Evolutionary conservation across 2,888 invertebrate genomes (phyloP), one percentile per base, ranked within the genome.

Genomic region (Phorcus lineatus): DNA sequence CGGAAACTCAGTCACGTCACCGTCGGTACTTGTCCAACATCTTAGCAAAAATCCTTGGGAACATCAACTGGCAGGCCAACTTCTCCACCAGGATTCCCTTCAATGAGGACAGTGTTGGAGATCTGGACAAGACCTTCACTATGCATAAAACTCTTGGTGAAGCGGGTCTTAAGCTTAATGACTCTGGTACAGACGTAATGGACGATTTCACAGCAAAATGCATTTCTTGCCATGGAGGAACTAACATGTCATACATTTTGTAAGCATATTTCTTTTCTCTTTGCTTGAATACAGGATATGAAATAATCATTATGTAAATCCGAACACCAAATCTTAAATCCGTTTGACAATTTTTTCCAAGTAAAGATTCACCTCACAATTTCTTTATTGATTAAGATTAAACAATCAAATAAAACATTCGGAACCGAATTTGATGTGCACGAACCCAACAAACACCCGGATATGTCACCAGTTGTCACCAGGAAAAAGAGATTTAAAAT

Each of bases 1-100:
- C 76, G 54, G 82, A 81, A 22, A 62, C 70, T 13, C 40, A 62
- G 36, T 52, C 36, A 19, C 81, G 85, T 28, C 77, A 80, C n/a
- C 81, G 82, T 11, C 81, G 85, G 0, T 77, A 81, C 40, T 66
- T 85, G 67, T 80, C 85, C 19, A 85, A 85, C 40, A 74, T 85
- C 16, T 62, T 85, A 28, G 78, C 83, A n/a, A 77, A 82, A 17
- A 74, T 85, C 40, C 80, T 85, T 13, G 78, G 76, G 16, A 80
- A 82, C 55, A 80, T 83, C 57, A 80, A 81, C 53, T 85, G 85
- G 85, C 80, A 80, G 19, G 81, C 78, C 62, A 81, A 81, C 47
- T 54, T 74, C 53, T 66, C 79, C 19, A 70, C 79, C 47, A 53
- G 40, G 22, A 77, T 81, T 22, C 81, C 81, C 16, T 79, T 81